Percentiles rank a stretch among this genome's conserved stretches.
phyloP scores from a whole-genome alignment of 2,888 invertebrate genomes.

The Ormyrus pomaceus region DNA sequence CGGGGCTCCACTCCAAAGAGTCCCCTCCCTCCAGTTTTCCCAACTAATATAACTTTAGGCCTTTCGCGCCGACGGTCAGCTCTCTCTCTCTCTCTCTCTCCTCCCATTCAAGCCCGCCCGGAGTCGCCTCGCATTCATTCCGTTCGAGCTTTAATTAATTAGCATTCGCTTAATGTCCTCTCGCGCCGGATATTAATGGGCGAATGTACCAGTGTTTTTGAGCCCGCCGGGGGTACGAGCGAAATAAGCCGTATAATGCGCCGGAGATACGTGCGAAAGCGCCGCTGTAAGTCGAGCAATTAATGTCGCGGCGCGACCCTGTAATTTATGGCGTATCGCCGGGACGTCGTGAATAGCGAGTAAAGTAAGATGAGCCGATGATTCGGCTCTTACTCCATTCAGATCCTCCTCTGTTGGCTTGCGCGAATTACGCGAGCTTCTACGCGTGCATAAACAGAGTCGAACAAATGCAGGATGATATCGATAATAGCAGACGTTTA shows the following conservation, averaged over 20 bases:
- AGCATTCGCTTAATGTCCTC: conserved; percentile 40
- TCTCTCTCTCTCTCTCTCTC: conserved; percentile 6
- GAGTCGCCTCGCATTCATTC: conserved; percentile 11
- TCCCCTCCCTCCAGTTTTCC: conserved; percentile 22
- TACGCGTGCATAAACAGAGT: no score
- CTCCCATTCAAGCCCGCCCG: background rate
- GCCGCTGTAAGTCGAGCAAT: conserved; percentile 23
- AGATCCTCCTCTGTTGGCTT: background rate
- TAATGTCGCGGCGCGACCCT: conserved; percentile 35
- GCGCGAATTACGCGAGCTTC: no score
- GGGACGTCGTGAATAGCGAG: conserved; percentile 35
- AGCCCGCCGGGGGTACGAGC: background rate
- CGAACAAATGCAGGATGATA: no score
- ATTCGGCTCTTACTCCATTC: conserved; percentile 4
- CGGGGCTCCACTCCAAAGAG: background rate
- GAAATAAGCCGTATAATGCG: conserved; percentile 28
- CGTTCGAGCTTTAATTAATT: conserved; percentile 43
- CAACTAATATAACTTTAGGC: conserved; percentile 37
- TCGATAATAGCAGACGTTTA: no score
- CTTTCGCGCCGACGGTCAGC: conserved; percentile 3
- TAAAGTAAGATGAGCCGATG: conserved; percentile 45
- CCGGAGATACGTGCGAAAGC: background rate
- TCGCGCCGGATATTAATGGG: conserved; percentile 38
- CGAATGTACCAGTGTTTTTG: conserved; percentile 16
- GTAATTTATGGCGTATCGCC: conserved; percentile 49